phyloP scores from a whole-genome alignment of 2,888 invertebrate species.

The Subacronicta megacephala region DNA sequence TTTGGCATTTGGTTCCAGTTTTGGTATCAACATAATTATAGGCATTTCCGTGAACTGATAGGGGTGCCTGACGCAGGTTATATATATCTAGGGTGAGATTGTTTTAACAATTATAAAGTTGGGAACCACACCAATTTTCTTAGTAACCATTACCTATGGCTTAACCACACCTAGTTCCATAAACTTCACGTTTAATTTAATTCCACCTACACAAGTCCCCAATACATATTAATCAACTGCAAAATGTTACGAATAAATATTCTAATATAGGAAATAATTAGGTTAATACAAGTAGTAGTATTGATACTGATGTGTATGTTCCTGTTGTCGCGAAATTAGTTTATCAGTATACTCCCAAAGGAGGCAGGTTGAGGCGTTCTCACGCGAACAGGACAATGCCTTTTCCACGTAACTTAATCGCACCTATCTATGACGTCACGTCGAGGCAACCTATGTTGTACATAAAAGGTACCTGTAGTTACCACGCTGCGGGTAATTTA shows the following conservation, averaged over 20 bases:
- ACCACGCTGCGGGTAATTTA: neutral
- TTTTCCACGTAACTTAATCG: constrained; percentile 31
- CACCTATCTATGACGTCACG: constrained; percentile 41
- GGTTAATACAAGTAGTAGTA: constrained; percentile 65
- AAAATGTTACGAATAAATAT: constrained; percentile 52
- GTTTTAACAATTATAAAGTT: neutral
- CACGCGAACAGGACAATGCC: constrained; percentile 53
- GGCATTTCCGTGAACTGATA: neutral
- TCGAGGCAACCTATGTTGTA: neutral
- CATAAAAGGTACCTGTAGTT: no score
- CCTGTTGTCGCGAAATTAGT: constrained; percentile 63
- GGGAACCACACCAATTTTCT: neutral
- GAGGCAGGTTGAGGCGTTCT: constrained; percentile 38
- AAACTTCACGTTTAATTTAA: constrained; percentile 9
- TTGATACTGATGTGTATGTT: constrained; percentile 36
- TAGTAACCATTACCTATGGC: neutral
- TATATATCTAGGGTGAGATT: neutral
- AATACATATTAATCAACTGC: constrained; percentile 42
- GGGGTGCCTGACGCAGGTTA: neutral
- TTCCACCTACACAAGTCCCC: constrained; percentile 18
- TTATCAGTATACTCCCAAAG: constrained; percentile 59
- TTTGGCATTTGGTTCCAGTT: neutral
- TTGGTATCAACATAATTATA: neutral
- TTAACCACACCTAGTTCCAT: constrained; percentile 7
- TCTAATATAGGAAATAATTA: constrained; percentile 64